These are phyloP conservation scores for Sturnus vulgaris DNA, from an alignment of 2,113 vertebrate genomes.

Conservation along the genomic window DNA sequence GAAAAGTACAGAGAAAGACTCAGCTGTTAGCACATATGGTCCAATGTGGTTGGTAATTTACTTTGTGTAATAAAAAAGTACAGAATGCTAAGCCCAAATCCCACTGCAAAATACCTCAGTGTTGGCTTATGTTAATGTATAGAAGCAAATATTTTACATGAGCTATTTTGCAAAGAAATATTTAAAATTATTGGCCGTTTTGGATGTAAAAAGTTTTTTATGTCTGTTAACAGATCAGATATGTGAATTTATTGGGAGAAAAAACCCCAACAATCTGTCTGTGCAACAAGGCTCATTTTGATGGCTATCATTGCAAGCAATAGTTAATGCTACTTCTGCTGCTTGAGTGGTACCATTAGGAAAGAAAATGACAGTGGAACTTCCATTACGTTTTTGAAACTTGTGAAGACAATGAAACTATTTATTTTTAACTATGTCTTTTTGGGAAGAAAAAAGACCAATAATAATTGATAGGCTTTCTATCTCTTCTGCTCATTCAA, in stretches of 20 bases:
- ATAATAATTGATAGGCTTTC: neutral
- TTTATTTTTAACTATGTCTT: neutral
- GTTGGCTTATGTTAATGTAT: neutral
- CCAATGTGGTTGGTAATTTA: constrained; percentile 54
- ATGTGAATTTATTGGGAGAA: neutral
- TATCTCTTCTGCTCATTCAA: neutral
- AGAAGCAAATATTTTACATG: neutral
- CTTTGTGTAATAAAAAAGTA: constrained; percentile 44
- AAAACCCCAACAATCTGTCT: neutral
- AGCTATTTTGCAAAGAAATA: neutral
- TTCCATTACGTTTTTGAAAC: neutral
- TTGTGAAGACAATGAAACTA: neutral
- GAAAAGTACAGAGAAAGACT: constrained; percentile 52
- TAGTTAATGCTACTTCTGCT: neutral
- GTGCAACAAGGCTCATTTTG: neutral
- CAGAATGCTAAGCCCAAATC: constrained; percentile 30
- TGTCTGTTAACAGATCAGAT: neutral
- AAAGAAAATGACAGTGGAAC: neutral
- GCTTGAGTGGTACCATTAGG: neutral
- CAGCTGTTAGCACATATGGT: constrained; percentile 70
- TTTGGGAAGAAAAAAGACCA: neutral
- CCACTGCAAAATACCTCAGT: neutral
- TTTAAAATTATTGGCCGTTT: neutral
- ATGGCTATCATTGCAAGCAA: neutral
- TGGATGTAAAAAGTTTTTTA: neutral